Conservation (phyloP, 2,888 invertebrate genomes). For the Lepidocyrtoides sp. region DNA sequence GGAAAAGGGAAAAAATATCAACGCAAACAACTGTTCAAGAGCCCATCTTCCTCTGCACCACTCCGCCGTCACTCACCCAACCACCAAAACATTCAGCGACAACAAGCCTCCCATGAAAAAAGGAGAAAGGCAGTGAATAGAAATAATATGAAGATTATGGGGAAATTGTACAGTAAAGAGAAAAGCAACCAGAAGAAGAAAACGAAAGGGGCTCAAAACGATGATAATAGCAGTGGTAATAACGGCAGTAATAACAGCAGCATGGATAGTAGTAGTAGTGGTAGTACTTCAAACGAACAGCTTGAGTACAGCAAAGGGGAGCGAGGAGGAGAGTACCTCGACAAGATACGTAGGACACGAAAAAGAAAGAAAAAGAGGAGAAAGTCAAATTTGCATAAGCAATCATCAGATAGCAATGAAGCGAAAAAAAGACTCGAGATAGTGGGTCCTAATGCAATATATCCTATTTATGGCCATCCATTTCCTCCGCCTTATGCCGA, state of each 20-base stretch:
- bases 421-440: slow-evolving; percentile 48
- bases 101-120: background rate
- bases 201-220: slow-evolving; percentile 31
- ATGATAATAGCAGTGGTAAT: slow-evolving; percentile 30
- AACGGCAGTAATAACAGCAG: slow-evolving; percentile 10
- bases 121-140: slow-evolving; percentile 34
- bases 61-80: slow-evolving; percentile 60
- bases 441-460: slow-evolving; percentile 65
- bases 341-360: background rate
- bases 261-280: background rate
- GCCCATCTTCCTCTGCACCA: slow-evolving; percentile 24
- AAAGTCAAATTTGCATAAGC: slow-evolving; percentile 72
- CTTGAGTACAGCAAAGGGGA: background rate
- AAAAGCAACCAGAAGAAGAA: slow-evolving; percentile 16
- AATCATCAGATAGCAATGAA: slow-evolving; percentile 70
- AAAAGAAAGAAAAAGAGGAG: slow-evolving; percentile 48
- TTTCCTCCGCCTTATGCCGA: slow-evolving; percentile 66
- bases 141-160: slow-evolving; percentile 38
- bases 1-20: slow-evolving; percentile 22
- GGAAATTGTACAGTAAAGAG: background rate
- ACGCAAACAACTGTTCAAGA: slow-evolving; percentile 37
- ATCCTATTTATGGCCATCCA: slow-evolving; percentile 72
- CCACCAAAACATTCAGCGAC: background rate
- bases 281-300: slow-evolving; percentile 32
- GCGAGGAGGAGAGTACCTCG: background rate